Evolutionary conservation across 1,140 invertebrate species (phyloP), one percentile per base, ranked within the genome.

Genomic region (Lordiphosa mommai): DNA sequence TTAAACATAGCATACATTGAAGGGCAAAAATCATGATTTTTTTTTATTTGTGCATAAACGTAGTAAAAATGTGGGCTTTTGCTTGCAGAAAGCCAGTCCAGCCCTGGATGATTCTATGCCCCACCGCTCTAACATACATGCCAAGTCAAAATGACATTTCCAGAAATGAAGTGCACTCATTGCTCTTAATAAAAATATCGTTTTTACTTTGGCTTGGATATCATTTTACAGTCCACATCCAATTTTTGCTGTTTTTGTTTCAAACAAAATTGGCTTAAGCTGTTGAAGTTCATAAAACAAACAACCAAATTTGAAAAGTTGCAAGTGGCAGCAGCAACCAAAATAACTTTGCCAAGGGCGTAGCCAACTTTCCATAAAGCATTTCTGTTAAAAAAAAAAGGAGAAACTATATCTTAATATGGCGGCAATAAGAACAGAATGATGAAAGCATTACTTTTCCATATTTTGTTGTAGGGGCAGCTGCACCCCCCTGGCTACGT

Each of bases 281-380:
- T 60, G 53, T 69, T 64, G 48, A 70, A 74, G 72, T 74, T 74
- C 72, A 74, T 69, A 59, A 74, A 74, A 74, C 64, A 73, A 73
- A 74, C 70, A 73, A 74, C 51, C 47, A 53, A 74, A 74, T 69
- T 64, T 64, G 65, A 74, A 74, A 74, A 74, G 71, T 73, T 73
- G 43, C 61, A 61, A 72, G 57, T 67, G 51, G 40, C 70, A 73
- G 41, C 57, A 59, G 41, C 49, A 64, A 38, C 27, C 5, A 27
- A n/a, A 40, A 41, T 1, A 47, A 12, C 36, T 8, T 9, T 8
- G 29, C 16, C 41, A 27, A 46, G 13, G 30, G 14, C 3, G 14
- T 5, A 29, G 33, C n/a, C n/a, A n/a, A n/a, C n/a, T n/a, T n/a
- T n/a, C n/a, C n/a, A n/a, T n/a, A n/a, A n/a, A n/a, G n/a, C n/a